These are phyloP conservation scores for Catocala sponsa DNA, from an alignment of 2,888 invertebrate species.

Conservation along the genomic window DNA sequence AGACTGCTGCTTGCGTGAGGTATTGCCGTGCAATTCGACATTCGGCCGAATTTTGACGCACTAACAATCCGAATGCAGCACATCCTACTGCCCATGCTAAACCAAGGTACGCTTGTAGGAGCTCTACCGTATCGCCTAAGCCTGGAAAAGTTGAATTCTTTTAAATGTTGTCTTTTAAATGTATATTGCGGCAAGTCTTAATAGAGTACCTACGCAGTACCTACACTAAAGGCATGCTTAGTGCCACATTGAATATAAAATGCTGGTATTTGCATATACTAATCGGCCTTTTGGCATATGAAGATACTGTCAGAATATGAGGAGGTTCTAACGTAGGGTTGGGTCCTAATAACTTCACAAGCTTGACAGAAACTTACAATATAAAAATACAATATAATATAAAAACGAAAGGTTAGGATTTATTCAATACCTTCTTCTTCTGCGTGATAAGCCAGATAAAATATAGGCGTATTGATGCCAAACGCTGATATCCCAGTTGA, in stretches of 20 bases:
- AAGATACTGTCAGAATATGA: too few relatives aligned
- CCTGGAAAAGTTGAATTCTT: slow-evolving; percentile 56
- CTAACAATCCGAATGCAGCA: slow-evolving; percentile 93
- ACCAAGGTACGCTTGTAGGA: slow-evolving; percentile 93
- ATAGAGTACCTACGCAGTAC: too few relatives aligned
- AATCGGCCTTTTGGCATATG: too few relatives aligned
- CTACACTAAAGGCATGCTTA: too few relatives aligned
- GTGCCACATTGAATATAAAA: too few relatives aligned
- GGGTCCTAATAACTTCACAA: too few relatives aligned
- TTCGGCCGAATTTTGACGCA: slow-evolving; percentile 94
- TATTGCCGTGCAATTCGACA: slow-evolving; percentile 95
- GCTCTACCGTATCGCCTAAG: slow-evolving; percentile 88
- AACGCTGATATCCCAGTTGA: slow-evolving; percentile 94
- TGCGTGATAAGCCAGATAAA: slow-evolving; percentile 94
- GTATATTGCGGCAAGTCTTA: too few relatives aligned
- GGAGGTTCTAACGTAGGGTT: too few relatives aligned
- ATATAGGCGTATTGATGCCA: slow-evolving; percentile 95
- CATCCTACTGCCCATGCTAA: slow-evolving; percentile 95
- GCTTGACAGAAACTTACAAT: too few relatives aligned
- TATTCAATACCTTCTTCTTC: slow-evolving; percentile 90
- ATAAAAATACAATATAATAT: too few relatives aligned
- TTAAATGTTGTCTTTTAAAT: background rate
- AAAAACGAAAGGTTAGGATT: background rate
- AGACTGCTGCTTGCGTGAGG: slow-evolving; percentile 93
- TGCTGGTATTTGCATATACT: too few relatives aligned